Percentiles rank a stretch among this genome's conserved stretches.
Evolutionary conservation across 2,888 invertebrate genomes (phyloP).

Genomic region (Nineta flava): DNA sequence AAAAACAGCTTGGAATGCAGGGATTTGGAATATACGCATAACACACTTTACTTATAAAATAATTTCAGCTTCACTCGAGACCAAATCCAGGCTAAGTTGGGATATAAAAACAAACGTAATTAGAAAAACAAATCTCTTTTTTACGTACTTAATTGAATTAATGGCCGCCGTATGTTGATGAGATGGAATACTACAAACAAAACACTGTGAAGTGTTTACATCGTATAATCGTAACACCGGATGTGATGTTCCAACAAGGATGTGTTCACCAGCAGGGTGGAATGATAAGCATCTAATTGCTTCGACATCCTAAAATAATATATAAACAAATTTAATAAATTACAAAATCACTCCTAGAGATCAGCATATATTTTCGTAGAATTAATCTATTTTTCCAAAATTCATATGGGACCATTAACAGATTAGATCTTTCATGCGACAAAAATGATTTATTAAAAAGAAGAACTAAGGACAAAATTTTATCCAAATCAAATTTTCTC

Average conservation of each 20-base stretch:
- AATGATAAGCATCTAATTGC: conserved; percentile 81
- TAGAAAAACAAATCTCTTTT: neutral
- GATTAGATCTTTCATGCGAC: no score
- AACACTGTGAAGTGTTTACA: conserved; percentile 89
- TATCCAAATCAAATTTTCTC: no score
- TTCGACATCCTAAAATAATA: conserved; percentile 60
- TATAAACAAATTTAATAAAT: neutral
- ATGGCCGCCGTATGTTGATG: conserved; percentile 70
- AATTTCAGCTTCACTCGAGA: no score
- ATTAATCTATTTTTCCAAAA: neutral
- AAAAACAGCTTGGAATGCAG: no score
- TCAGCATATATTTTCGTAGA: neutral
- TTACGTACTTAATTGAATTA: conserved; percentile 50
- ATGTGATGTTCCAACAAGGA: conserved; percentile 87
- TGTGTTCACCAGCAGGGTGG: conserved; percentile 89
- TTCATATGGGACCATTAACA: no score
- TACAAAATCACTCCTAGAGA: neutral
- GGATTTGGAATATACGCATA: no score
- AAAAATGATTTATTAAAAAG: no score
- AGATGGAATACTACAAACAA: conserved; percentile 76
- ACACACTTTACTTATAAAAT: no score
- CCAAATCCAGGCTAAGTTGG: no score
- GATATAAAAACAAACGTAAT: no score
- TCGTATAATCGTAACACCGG: conserved; percentile 84
- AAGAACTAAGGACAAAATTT: no score